phyloP scores from a whole-genome alignment of 2,113 vertebrate genomes.

The Balaenoptera acutorostrata region DNA sequence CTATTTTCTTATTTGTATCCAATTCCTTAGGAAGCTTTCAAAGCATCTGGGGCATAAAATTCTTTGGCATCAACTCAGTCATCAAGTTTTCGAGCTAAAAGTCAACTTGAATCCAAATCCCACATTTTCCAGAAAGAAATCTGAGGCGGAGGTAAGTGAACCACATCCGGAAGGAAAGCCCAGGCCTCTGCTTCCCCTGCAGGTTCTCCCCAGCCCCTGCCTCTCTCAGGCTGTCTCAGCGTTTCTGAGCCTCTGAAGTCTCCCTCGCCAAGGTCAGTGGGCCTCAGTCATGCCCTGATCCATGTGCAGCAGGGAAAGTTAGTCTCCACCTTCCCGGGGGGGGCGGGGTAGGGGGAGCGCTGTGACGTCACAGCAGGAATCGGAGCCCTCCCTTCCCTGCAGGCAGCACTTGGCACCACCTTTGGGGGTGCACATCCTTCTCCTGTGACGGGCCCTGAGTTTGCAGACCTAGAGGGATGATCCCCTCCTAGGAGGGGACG shows the following conservation, averaged over 20 bases:
- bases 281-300: neutral
- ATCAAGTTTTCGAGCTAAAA: neutral
- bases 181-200: neutral
- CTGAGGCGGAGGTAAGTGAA: neutral
- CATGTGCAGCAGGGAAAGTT: neutral
- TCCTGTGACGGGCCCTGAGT: neutral
- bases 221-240: accelerated
- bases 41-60: neutral
- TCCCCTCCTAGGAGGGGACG: neutral
- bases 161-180: neutral
- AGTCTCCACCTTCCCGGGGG: neutral
- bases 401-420: accelerated
- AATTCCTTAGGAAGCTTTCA: neutral
- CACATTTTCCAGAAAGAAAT: neutral
- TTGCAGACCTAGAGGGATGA: neutral
- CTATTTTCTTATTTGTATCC: too few relatives aligned
- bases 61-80: neutral
- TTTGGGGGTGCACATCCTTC: neutral
- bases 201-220: neutral
- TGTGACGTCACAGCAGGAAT: accelerated
- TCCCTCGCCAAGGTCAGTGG: neutral
- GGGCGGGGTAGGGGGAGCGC: accelerated
- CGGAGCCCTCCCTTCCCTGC: accelerated
- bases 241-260: neutral
- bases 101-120: neutral